Evolutionary conservation across 2,888 invertebrate genomes (phyloP), one percentile per base, ranked within the genome.

Genomic region (Heliconius ismenius): DNA sequence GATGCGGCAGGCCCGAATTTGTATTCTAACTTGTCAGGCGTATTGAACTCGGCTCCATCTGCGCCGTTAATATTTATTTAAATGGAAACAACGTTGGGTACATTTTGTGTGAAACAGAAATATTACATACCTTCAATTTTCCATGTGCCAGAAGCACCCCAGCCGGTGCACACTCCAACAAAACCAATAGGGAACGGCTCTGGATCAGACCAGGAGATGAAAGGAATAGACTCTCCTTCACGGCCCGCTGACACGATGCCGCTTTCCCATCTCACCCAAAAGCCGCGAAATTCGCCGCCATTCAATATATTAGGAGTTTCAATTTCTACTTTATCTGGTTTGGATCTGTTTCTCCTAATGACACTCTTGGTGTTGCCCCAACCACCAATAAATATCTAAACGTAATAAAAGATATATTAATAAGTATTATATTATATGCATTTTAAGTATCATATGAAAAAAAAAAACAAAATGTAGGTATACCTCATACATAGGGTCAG

Each of bases 291-390:
- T 88, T 98, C 97, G 63, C 96, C 96, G 11, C 91, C 95, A 86
- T 95, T 96, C 81, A 98, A 90, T 82, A 97, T 96, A 77, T 95
- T 95, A 0, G 97, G 97, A 0, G 97, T 98, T 49, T 96, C 95
- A 9, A 93, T 94, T 88, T 96, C 96, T 18, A 95, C 95, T 80
- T 96, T 96, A 75, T 97, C 97, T 4, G 97, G 97, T 89, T 97
- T 96, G 79, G 95, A 92, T 86, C 95, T 95, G 91, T 98, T 97
- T 86, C 95, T 96, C 78, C 98, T 96, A 86, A 98, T 97, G 1
- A 97, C 96, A 54, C 97, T 97, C 91, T 97, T 98, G 80, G 95
- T 93, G 90, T 98, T 98, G 36, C 95, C 95, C 98, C 98, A 98
- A 49, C 98, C 98, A 43, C 98, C 98, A 84, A 98, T 95, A 91